phyloP scores from a whole-genome alignment of 2,888 invertebrate species.

The Nymphalis urticae region DNA sequence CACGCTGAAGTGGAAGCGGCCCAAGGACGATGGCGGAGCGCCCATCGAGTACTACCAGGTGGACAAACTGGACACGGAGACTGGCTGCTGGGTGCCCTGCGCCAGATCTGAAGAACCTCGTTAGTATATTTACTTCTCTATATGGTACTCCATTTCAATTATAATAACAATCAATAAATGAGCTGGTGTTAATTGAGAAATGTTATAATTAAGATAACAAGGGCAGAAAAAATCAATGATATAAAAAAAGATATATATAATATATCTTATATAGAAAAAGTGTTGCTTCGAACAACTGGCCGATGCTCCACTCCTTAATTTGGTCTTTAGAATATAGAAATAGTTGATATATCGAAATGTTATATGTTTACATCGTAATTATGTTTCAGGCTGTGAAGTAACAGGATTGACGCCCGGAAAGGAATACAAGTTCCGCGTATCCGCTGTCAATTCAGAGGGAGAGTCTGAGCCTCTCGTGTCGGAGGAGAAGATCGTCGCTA shows the following conservation, averaged over 20 bases:
- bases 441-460: slow-evolving; percentile 97
- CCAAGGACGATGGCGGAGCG: slow-evolving; percentile 95
- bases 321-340: too few species aligned
- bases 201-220: too few species aligned
- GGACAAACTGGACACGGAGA: slow-evolving; percentile 93
- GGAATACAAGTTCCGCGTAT: slow-evolving; percentile 97
- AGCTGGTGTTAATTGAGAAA: too few species aligned
- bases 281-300: too few species aligned
- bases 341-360: too few species aligned
- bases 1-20: slow-evolving; percentile 97
- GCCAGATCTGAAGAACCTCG: slow-evolving; percentile 88
- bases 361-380: neutral
- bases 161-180: too few species aligned
- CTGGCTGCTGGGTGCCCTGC: slow-evolving; percentile 34
- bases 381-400: slow-evolving; percentile 85
- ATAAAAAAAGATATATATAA: too few species aligned
- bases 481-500: slow-evolving; percentile 93
- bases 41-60: slow-evolving; percentile 98
- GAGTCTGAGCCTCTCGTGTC: slow-evolving; percentile 96
- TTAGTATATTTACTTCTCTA: slow-evolving; percentile 56
- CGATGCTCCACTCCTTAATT: too few species aligned
- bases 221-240: too few species aligned
- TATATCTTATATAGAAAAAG: too few species aligned
- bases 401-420: slow-evolving; percentile 93
- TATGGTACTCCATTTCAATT: neutral